Percentiles rank a stretch among this genome's conserved stretches.
Conservation (phyloP, 2,797 vertebrate species). For the Cyprinodon diabolis region DNA sequence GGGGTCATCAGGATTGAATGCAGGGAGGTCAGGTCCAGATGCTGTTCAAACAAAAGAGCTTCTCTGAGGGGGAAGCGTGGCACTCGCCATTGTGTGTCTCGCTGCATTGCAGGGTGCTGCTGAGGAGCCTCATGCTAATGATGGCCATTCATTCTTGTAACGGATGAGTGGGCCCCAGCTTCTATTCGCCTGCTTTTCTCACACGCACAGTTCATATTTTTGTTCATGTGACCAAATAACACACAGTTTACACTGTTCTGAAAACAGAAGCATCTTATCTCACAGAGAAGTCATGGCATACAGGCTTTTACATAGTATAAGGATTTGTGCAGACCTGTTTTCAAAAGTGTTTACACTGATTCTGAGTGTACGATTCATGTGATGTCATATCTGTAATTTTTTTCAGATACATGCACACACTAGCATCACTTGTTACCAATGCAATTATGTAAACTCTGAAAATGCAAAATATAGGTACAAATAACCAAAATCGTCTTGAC, state of each 20-base stretch:
- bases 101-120: slow-evolving; percentile 98
- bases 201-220: slow-evolving; percentile 55
- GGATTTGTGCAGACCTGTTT: slow-evolving; percentile 63
- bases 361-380: slow-evolving; percentile 35
- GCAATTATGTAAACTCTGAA: slow-evolving; percentile 8
- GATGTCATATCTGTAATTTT: slow-evolving; percentile 31
- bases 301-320: slow-evolving; percentile 62
- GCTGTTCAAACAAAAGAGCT: slow-evolving; percentile 93
- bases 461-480: slow-evolving; percentile 7
- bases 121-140: slow-evolving; percentile 92
- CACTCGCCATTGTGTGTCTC: slow-evolving; percentile 87
- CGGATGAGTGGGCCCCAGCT: slow-evolving; percentile 76
- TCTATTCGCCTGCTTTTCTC: slow-evolving; percentile 64
- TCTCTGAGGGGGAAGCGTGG: slow-evolving; percentile 93
- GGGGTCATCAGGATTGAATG: slow-evolving; percentile 87
- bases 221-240: slow-evolving; percentile 49
- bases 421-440: slow-evolving; percentile 21
- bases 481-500: slow-evolving; percentile 24
- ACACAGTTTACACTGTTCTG: slow-evolving; percentile 14
- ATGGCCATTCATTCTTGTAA: slow-evolving; percentile 90
- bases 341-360: slow-evolving; percentile 43
- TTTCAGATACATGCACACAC: slow-evolving; percentile 28
- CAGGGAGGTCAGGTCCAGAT: slow-evolving; percentile 93
- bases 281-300: slow-evolving; percentile 49
- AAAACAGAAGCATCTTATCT: slow-evolving; percentile 27